These are phyloP conservation scores for Chionodraco myersi DNA, from an alignment of 2,113 vertebrate species.

Conservation along the genomic window DNA sequence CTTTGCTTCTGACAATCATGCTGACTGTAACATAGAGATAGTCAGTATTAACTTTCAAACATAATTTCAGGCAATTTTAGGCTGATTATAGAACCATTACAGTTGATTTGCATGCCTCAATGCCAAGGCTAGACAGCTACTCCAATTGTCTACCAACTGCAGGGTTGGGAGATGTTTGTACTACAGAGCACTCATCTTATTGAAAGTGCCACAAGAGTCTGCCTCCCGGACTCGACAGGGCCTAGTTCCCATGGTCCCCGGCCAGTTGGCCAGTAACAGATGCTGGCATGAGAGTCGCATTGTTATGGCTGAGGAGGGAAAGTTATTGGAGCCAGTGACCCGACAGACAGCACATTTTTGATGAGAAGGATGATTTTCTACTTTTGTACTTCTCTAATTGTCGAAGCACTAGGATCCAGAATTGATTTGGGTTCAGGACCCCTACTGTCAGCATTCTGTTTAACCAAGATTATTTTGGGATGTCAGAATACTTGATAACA, in stretches of 20 bases:
- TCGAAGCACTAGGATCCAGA: constrained; percentile 12
- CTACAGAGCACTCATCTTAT: constrained; percentile 46
- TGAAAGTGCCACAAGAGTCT: constrained; percentile 51
- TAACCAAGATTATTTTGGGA: constrained; percentile 5
- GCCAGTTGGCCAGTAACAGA: constrained; percentile 83
- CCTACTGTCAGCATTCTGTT: neutral
- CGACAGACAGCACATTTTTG: constrained; percentile 57
- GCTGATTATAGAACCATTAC: constrained; percentile 42
- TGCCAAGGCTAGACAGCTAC: constrained; percentile 22
- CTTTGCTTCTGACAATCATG: constrained; percentile 24
- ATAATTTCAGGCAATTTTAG: constrained; percentile 48
- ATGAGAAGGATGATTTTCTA: constrained; percentile 44
- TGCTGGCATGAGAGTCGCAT: constrained; percentile 71
- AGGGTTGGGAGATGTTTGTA: constrained; percentile 49
- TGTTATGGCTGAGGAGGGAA: constrained; percentile 72
- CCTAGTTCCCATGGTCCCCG: constrained; percentile 75
- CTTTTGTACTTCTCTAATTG: constrained; percentile 15
- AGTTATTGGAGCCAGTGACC: constrained; percentile 68
- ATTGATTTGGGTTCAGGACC: constrained; percentile 7
- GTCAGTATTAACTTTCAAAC: constrained; percentile 28
- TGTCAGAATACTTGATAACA: constrained; percentile 1
- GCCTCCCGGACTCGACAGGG: constrained; percentile 53
- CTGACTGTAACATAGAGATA: constrained; percentile 19
- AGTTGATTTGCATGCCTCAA: constrained; percentile 50
- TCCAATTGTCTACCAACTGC: constrained; percentile 43